Conservation (phyloP, 2,113 vertebrate genomes). For the Hyaena hyaena region DNA sequence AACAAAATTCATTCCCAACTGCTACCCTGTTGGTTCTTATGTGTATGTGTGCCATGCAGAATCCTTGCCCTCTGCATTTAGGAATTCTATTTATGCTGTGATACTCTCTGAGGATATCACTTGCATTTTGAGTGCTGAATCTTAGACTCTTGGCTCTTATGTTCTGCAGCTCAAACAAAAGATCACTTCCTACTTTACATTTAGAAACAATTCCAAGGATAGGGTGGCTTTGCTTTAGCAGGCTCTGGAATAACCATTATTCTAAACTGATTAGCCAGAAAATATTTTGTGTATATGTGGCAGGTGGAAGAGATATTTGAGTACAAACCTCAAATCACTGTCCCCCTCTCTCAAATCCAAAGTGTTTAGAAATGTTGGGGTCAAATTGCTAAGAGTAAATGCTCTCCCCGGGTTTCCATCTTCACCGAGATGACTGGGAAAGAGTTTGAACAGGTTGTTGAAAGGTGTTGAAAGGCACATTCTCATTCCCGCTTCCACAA, state of each 20-base stretch:
- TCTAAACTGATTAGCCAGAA: not conserved
- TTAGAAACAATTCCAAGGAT: conserved; percentile 21
- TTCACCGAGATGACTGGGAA: not conserved
- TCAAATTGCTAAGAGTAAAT: not conserved
- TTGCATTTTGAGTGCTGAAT: not conserved
- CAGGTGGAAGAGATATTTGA: conserved; percentile 6
- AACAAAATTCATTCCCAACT: not conserved
- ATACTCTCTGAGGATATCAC: not conserved
- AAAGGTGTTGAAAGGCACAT: not conserved
- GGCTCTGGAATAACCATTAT: not conserved
- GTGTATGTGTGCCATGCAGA: not conserved
- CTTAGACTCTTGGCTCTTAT: not conserved
- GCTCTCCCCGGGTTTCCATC: not conserved
- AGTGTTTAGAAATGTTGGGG: not conserved
- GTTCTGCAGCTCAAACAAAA: not conserved
- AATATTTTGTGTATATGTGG: not conserved
- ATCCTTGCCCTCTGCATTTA: not conserved
- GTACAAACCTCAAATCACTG: not conserved
- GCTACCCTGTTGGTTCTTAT: not conserved
- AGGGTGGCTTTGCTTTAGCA: not conserved
- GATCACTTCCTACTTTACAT: not conserved
- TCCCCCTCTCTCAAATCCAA: not conserved
- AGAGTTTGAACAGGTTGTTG: not conserved
- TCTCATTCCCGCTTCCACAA: not conserved
- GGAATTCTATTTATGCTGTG: not conserved